Evolutionary conservation across 2,888 invertebrate genomes (phyloP).

Genomic region (Hirtodrosophila confusa): DNA sequence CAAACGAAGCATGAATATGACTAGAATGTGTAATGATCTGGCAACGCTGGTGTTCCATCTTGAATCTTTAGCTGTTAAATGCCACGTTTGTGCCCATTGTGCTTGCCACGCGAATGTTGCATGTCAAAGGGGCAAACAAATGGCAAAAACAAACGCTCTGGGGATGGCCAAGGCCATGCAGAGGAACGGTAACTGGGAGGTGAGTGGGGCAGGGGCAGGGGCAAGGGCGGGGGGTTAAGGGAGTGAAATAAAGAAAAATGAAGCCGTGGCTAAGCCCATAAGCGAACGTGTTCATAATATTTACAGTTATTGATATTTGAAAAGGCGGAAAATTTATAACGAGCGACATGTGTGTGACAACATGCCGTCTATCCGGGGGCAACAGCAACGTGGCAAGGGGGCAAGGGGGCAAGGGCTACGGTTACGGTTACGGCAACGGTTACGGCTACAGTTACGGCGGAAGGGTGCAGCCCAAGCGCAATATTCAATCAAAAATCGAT

Average conservation of each 20-base stretch:
- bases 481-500: constrained; percentile 85
- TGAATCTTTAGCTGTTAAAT: not conserved
- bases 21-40: too few relatives aligned
- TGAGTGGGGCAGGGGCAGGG: constrained; percentile 2
- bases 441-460: constrained; percentile 23
- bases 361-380: constrained; percentile 44
- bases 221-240: not conserved
- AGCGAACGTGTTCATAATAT: constrained; percentile 83
- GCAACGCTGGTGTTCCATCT: not conserved
- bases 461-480: constrained; percentile 63
- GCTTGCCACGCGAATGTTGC: constrained; percentile 36
- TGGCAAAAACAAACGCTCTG: constrained; percentile 38
- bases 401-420: not conserved
- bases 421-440: constrained; percentile 7
- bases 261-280: constrained; percentile 68
- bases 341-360: constrained; percentile 80
- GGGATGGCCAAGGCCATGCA: constrained; percentile 5
- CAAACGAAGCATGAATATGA: too few relatives aligned
- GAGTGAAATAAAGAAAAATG: constrained; percentile 18
- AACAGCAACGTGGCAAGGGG: not conserved
- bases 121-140: constrained; percentile 69
- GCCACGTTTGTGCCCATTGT: constrained; percentile 31
- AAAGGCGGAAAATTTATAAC: constrained; percentile 84
- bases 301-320: constrained; percentile 84
- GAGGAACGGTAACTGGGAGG: constrained; percentile 2